These are phyloP conservation scores for Pentalonia nigronervosa DNA, from an alignment of 1,140 invertebrate genomes.

Conservation along the genomic window DNA sequence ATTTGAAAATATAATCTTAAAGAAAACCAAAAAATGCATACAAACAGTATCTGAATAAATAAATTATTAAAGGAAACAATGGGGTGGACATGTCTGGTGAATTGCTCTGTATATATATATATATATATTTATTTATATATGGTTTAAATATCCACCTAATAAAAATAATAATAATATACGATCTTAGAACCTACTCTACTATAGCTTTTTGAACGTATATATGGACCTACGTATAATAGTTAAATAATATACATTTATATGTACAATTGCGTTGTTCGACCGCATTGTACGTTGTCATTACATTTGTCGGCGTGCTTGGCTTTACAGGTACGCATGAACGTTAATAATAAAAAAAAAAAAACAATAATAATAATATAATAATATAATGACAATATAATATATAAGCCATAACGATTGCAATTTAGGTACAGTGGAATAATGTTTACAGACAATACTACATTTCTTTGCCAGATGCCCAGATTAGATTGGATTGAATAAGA, in stretches of 20 bases:
- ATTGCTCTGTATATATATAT: background rate
- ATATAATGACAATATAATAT: conserved; percentile 20
- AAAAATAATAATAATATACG: background rate
- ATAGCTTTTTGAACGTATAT: background rate
- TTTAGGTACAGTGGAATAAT: background rate
- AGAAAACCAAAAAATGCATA: too few relatives aligned
- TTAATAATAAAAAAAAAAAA: background rate
- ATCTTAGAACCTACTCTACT: conserved; percentile 25
- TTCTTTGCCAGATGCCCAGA: background rate
- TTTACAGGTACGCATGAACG: conserved; percentile 38
- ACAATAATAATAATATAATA: conserved; percentile 6
- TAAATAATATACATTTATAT: conserved; percentile 17
- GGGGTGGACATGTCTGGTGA: background rate
- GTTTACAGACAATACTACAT: background rate
- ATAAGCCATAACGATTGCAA: background rate
- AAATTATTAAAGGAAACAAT: background rate
- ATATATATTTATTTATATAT: background rate
- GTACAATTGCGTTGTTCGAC: conserved; percentile 29
- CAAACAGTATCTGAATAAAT: background rate
- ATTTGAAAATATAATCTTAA: background rate
- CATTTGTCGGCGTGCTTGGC: conserved; percentile 42
- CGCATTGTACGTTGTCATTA: conserved; percentile 33
- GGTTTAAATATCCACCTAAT: conserved; percentile 24
- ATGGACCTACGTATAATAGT: conserved; percentile 30
- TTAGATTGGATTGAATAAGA: background rate